phyloP scores from a whole-genome alignment of 1,140 invertebrate genomes.

The Lycorma delicatula region DNA sequence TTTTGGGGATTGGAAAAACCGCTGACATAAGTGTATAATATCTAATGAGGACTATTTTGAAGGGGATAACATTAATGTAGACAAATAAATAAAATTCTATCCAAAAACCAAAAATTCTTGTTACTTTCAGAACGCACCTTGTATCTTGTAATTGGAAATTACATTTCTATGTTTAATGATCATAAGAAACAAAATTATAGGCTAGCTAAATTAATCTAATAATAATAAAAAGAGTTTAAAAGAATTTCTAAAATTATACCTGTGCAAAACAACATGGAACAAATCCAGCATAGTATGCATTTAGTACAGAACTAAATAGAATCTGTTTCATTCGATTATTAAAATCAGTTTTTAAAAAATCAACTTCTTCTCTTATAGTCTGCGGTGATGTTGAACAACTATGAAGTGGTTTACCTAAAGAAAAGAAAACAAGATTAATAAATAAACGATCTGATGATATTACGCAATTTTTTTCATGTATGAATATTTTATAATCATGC shows the following conservation, averaged over 20 bases:
- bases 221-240: neutral
- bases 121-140: no score
- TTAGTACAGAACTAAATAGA: constrained; percentile 79
- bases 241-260: constrained; percentile 41
- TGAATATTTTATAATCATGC: neutral
- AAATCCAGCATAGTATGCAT: constrained; percentile 85
- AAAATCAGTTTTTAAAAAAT: constrained; percentile 74
- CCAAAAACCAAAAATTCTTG: no score
- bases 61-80: no score
- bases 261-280: constrained; percentile 83
- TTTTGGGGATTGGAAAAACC: no score
- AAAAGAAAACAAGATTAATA: neutral
- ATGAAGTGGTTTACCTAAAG: constrained; percentile 49
- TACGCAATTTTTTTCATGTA: no score
- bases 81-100: no score
- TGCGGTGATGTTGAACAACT: constrained; percentile 59
- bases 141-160: no score
- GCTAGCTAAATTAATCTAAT: neutral
- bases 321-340: constrained; percentile 81
- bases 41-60: no score
- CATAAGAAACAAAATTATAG: neutral
- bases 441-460: no score
- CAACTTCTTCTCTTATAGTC: constrained; percentile 75
- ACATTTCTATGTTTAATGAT: neutral
- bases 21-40: no score